Percentiles rank a stretch among this genome's conserved stretches.
phyloP scores from a whole-genome alignment of 2,797 vertebrate genomes.

The Sebastes dallii region DNA sequence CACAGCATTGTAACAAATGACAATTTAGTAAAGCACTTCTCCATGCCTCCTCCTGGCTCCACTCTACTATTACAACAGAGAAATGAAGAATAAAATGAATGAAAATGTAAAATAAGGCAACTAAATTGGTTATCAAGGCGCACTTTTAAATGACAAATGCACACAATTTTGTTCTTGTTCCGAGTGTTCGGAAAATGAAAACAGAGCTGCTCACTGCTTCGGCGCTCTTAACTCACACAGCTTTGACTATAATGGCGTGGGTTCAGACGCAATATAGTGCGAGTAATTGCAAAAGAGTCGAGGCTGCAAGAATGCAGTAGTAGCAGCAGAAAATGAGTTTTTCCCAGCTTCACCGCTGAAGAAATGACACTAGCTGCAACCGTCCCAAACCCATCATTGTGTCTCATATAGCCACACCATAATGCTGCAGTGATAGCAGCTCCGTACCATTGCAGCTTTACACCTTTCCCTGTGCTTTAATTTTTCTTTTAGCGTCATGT shows the following conservation, averaged over 20 bases:
- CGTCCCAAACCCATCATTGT: not conserved
- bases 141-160: not conserved
- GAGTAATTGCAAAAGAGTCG: constrained; percentile 38
- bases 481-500: constrained; percentile 22
- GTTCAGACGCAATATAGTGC: not conserved
- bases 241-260: constrained; percentile 11
- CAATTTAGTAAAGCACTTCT: not conserved
- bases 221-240: constrained; percentile 27
- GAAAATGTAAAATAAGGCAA: not conserved
- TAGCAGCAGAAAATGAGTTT: constrained; percentile 20
- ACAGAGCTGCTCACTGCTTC: not conserved
- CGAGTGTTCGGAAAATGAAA: constrained; percentile 13
- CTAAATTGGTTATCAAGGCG: not conserved
- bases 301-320: constrained; percentile 36
- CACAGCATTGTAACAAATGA: not conserved
- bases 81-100: not conserved
- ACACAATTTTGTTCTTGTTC: constrained; percentile 17
- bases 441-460: not conserved
- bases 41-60: not conserved
- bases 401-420: not conserved
- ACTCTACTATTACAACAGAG: not conserved
- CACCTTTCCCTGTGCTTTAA: not conserved
- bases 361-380: constrained; percentile 8
- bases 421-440: constrained; percentile 4
- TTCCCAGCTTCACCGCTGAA: constrained; percentile 8